Conservation (phyloP, 2,888 invertebrate genomes). For the Ptilodon capucinus region DNA sequence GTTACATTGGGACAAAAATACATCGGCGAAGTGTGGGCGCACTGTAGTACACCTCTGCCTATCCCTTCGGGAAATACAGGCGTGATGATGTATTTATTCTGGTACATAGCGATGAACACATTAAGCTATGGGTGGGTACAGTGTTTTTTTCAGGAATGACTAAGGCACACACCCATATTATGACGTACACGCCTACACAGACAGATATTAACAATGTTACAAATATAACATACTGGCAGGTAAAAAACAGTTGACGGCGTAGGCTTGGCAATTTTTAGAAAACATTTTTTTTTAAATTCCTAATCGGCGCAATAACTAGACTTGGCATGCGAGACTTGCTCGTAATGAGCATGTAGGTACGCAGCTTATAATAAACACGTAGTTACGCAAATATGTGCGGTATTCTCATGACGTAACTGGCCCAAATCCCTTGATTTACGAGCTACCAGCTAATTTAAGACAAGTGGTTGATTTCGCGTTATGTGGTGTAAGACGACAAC, state of each 20-base stretch:
- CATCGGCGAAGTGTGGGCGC: too few relatives aligned
- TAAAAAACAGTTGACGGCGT: neutral
- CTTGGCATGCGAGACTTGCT: constrained; percentile 1
- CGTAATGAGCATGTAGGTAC: constrained; percentile 16
- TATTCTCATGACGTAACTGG: constrained; percentile 61
- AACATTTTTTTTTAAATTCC: neutral
- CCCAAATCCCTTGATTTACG: constrained; percentile 68
- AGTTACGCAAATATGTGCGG: constrained; percentile 53
- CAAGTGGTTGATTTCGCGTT: constrained; percentile 55
- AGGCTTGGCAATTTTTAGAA: constrained; percentile 1
- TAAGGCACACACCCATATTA: too few relatives aligned
- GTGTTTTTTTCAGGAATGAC: neutral
- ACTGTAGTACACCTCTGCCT: too few relatives aligned
- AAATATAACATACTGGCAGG: neutral
- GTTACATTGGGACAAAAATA: too few relatives aligned
- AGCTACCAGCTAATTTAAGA: constrained; percentile 63
- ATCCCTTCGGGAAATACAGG: too few relatives aligned
- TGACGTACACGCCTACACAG: too few relatives aligned
- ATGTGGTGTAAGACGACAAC: constrained; percentile 12
- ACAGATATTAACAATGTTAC: neutral
- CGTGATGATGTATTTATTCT: too few relatives aligned
- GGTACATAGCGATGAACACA: too few relatives aligned
- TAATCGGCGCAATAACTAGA: neutral
- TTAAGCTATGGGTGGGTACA: too few relatives aligned
- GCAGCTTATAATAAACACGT: constrained; percentile 46